A percentile compares a stretch with the other conserved stretches of the same genome.
Conservation (phyloP, 2,797 vertebrate genomes). For the Rhinella marina region DNA sequence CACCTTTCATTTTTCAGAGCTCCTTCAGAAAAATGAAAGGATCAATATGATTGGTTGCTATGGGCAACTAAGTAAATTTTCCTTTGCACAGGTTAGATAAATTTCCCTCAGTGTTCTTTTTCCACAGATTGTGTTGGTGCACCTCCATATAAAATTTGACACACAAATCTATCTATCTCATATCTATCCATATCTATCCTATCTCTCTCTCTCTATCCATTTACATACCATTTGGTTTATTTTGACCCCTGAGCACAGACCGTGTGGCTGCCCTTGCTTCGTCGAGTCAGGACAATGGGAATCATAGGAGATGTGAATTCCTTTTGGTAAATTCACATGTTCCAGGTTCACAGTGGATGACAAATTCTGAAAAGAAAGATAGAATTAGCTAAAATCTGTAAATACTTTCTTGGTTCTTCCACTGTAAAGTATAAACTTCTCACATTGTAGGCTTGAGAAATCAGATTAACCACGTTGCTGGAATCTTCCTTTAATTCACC, state of each 20-base stretch:
- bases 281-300: conserved; percentile 69
- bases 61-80: too few relatives aligned
- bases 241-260: conserved; percentile 71
- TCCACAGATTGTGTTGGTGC: too few relatives aligned
- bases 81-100: too few relatives aligned
- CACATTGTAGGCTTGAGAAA: conserved; percentile 79
- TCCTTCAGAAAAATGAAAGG: too few relatives aligned
- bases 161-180: too few relatives aligned
- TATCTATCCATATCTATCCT: too few relatives aligned
- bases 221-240: conserved; percentile 73
- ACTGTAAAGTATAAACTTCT: conserved; percentile 44
- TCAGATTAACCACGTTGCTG: conserved; percentile 82
- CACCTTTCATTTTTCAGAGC: too few relatives aligned
- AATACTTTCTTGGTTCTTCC: neutral
- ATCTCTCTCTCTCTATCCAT: neutral
- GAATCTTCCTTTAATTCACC: conserved; percentile 78
- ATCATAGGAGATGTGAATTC: conserved; percentile 71
- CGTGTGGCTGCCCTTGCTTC: conserved; percentile 59
- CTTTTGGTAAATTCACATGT: conserved; percentile 71
- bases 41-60: too few relatives aligned
- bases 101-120: too few relatives aligned
- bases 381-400: neutral
- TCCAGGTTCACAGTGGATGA: conserved; percentile 78
- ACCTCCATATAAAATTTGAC: too few relatives aligned
- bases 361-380: conserved; percentile 68